Evolutionary conservation across 2,888 invertebrate species (phyloP).

Genomic region (Synergus japonicus): DNA sequence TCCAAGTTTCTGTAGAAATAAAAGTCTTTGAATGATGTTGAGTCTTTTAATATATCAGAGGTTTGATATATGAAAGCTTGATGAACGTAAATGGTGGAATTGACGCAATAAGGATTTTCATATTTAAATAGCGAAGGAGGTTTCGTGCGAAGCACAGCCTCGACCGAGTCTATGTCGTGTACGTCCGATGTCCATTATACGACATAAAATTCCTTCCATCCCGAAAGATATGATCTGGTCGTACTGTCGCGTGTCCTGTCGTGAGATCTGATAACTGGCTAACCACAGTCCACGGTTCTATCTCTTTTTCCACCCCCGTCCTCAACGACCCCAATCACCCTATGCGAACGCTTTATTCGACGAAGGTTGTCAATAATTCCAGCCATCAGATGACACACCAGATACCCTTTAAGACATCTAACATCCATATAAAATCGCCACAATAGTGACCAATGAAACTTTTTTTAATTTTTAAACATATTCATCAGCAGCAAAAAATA

Average conservation of each 20-base stretch:
- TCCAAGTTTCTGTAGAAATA: no score
- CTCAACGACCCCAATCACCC: constrained; percentile 71
- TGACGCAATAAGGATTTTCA: constrained; percentile 9
- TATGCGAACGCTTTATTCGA: constrained; percentile 63
- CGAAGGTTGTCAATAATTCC: constrained; percentile 66
- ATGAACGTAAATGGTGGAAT: neutral
- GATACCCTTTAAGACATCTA: constrained; percentile 43
- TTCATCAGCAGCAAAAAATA: no score
- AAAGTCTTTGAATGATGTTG: neutral
- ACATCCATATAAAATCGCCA: neutral
- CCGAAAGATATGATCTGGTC: constrained; percentile 71
- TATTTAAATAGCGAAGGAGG: constrained; percentile 17
- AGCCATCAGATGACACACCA: constrained; percentile 46
- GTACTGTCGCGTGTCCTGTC: constrained; percentile 75
- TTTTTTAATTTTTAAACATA: neutral
- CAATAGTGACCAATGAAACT: neutral
- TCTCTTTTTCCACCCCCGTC: constrained; percentile 55
- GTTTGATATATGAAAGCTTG: neutral
- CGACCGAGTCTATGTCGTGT: constrained; percentile 56
- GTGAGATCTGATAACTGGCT: constrained; percentile 73
- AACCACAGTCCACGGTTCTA: constrained; percentile 62
- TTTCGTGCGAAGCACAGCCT: constrained; percentile 45
- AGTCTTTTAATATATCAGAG: neutral
- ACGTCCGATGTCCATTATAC: constrained; percentile 70
- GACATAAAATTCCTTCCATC: constrained; percentile 76